A percentile compares a stretch with the other conserved stretches of the same genome.
These are phyloP conservation scores for Setipinna tenuifilis DNA, from an alignment of 2,797 vertebrate species.

Conservation along the genomic window DNA sequence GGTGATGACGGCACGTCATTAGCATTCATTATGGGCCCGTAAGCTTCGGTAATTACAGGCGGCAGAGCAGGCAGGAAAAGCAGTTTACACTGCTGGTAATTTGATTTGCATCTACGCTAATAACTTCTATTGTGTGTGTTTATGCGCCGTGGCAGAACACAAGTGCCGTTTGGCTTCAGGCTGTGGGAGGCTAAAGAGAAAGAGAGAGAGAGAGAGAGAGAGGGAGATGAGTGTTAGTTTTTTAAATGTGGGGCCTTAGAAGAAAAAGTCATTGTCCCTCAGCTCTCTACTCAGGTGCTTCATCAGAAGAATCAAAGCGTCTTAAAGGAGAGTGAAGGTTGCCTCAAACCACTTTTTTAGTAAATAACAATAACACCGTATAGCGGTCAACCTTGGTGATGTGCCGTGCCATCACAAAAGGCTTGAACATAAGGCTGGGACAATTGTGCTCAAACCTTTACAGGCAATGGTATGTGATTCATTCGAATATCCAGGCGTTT, in stretches of 20 bases:
- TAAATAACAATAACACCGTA: not conserved
- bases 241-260: not conserved
- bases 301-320: slow-evolving; percentile 47
- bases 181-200: slow-evolving; percentile 61
- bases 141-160: slow-evolving; percentile 86
- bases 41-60: slow-evolving; percentile 84
- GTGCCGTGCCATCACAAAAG: not conserved
- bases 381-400: not conserved
- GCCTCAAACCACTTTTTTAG: not conserved
- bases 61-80: slow-evolving; percentile 80
- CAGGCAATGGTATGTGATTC: not conserved
- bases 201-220: slow-evolving; percentile 36
- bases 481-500: not conserved
- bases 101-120: slow-evolving; percentile 88
- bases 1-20: slow-evolving; percentile 75
- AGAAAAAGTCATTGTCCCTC: slow-evolving; percentile 66
- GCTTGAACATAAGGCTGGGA: not conserved
- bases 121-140: slow-evolving; percentile 85
- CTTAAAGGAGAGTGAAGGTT: not conserved
- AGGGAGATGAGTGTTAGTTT: no score
- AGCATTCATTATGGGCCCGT: slow-evolving; percentile 83
- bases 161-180: slow-evolving; percentile 82
- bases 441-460: not conserved
- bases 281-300: slow-evolving; percentile 53
- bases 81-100: slow-evolving; percentile 84